Evolutionary conservation across 2,888 invertebrate species (phyloP).

Genomic region (Zhengitettix transpicula): DNA sequence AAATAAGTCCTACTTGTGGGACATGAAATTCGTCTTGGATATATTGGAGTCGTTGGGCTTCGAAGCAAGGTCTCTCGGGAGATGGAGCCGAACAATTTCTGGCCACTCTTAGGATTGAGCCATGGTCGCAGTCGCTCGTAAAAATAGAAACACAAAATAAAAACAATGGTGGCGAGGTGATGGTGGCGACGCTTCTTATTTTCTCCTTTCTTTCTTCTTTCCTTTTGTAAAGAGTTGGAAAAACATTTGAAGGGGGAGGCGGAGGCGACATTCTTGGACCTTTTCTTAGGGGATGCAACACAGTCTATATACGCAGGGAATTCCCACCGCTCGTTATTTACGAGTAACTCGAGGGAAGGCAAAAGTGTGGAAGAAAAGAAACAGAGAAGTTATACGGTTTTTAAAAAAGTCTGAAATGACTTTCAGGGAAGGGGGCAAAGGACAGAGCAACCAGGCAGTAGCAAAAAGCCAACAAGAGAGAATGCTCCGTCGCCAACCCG

Average conservation of each 20-base stretch:
- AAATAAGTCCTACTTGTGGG: too few relatives aligned
- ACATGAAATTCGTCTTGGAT: too few relatives aligned
- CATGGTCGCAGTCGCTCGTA: background rate
- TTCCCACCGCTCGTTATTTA: constrained; percentile 11
- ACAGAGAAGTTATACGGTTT: constrained; percentile 7
- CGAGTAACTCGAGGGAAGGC: constrained; percentile 5
- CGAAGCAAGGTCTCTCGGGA: too few relatives aligned
- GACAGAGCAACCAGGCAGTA: background rate
- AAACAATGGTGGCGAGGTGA: constrained; percentile 5
- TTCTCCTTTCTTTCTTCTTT: constrained; percentile 3
- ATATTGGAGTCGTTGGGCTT: too few relatives aligned
- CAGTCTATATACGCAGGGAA: constrained; percentile 7
- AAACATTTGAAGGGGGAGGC: constrained; percentile 7
- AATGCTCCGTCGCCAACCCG: background rate
- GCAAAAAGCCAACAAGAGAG: background rate
- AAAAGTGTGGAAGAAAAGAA: constrained; percentile 4
- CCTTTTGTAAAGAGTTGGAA: constrained; percentile 10
- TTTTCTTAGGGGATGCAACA: constrained; percentile 8
- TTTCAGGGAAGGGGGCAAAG: constrained; percentile 5
- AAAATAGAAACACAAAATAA: constrained; percentile 6
- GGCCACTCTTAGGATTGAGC: background rate
- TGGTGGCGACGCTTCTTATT: background rate
- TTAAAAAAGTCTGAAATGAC: constrained; percentile 9
- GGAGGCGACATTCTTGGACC: constrained; percentile 7
- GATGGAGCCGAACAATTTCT: background rate